These are phyloP conservation scores for Netelia melanura DNA, from an alignment of 2,888 invertebrate species.

Conservation along the genomic window DNA sequence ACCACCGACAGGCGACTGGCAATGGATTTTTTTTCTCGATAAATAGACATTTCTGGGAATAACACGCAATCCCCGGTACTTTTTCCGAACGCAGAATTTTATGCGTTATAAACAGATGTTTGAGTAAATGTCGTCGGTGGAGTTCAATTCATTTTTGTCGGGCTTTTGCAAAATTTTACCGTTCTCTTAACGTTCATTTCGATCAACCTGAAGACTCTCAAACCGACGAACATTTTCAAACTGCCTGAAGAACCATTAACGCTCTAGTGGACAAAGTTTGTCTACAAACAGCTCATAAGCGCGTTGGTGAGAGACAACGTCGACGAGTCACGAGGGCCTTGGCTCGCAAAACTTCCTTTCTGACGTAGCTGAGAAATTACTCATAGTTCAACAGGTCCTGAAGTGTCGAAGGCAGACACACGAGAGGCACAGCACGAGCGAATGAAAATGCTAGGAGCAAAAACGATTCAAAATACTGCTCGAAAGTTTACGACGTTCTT, in stretches of 20 bases:
- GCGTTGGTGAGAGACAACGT: slow-evolving; percentile 3
- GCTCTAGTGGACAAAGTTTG: slow-evolving; percentile 36
- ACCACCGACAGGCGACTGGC: too few species aligned
- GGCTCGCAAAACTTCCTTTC: slow-evolving; percentile 28
- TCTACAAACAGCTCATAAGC: slow-evolving; percentile 53
- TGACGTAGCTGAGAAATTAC: slow-evolving; percentile 39
- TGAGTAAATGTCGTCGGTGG: too few species aligned
- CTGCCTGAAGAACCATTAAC: slow-evolving; percentile 18
- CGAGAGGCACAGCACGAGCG: neutral
- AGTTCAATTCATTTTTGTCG: neutral
- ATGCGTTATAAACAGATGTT: too few species aligned
- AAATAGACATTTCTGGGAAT: too few species aligned
- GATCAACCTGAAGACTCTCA: too few species aligned
- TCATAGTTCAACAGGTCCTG: slow-evolving; percentile 43
- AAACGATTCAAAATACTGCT: slow-evolving; percentile 6
- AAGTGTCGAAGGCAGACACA: slow-evolving; percentile 38
- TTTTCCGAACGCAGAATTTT: too few species aligned
- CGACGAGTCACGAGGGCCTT: slow-evolving; percentile 28
- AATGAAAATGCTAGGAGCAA: slow-evolving; percentile 31
- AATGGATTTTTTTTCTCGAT: too few species aligned
- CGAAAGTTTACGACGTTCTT: neutral
- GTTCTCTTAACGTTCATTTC: neutral
- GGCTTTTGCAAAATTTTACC: neutral
- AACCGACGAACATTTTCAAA: slow-evolving; percentile 21
- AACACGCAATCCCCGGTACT: too few species aligned